phyloP scores from a whole-genome alignment of 1,140 invertebrate species.

The Sarcophaga peregrina region DNA sequence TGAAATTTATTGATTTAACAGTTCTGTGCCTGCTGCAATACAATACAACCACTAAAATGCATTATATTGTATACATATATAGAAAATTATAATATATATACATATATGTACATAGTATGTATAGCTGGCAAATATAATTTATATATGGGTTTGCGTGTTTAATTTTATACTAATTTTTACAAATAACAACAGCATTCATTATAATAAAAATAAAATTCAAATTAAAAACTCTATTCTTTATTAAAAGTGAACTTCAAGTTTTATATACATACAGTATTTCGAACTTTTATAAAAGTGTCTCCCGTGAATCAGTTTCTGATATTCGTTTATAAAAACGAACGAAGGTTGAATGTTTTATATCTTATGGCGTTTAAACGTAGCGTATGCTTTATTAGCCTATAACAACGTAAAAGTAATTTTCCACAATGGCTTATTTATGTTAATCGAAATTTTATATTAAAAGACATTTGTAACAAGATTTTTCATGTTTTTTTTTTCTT shows the following conservation, averaged over 20 bases:
- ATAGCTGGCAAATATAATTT: too few relatives aligned
- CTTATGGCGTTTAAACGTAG: neutral
- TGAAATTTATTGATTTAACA: slow-evolving; percentile 19
- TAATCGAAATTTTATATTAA: too few relatives aligned
- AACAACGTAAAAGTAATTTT: too few relatives aligned
- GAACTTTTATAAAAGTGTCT: too few relatives aligned
- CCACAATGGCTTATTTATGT: too few relatives aligned
- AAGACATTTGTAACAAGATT: too few relatives aligned
- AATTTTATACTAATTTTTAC: slow-evolving; percentile 14
- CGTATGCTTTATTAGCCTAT: neutral
- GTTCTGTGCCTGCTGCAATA: too few relatives aligned
- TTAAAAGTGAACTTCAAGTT: neutral
- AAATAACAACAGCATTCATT: neutral
- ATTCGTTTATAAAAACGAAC: too few relatives aligned
- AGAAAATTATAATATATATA: neutral
- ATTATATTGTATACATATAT: neutral
- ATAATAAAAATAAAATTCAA: neutral
- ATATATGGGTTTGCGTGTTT: neutral
- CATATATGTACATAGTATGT: too few relatives aligned
- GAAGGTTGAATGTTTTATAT: neutral
- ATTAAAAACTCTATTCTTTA: neutral
- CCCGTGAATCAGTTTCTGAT: too few relatives aligned
- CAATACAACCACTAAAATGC: too few relatives aligned
- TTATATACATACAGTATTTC: neutral
- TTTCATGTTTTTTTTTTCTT: too few relatives aligned